These are phyloP conservation scores for Pristionchus exspectatus DNA, from an alignment of 2,888 invertebrate genomes.

Conservation along the genomic window DNA sequence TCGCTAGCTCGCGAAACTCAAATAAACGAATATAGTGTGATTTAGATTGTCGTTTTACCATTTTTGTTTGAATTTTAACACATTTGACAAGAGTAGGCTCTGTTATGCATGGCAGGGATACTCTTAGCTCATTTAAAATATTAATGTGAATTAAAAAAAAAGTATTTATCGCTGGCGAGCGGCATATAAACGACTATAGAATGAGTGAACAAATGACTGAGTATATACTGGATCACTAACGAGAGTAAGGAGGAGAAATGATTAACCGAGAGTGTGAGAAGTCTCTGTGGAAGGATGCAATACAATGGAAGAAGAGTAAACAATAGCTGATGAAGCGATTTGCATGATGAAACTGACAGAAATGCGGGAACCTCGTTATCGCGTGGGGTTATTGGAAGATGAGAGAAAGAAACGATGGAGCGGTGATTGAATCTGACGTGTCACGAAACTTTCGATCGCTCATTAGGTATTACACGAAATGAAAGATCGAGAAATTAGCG, in stretches of 20 bases:
- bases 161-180: background rate
- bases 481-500: no score
- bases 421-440: background rate
- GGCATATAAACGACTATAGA: background rate
- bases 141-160: no score
- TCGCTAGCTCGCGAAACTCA: background rate
- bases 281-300: background rate
- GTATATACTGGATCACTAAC: slow-evolving; percentile 33
- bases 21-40: background rate
- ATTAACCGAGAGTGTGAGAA: background rate
- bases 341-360: slow-evolving; percentile 39
- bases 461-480: no score
- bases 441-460: no score
- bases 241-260: background rate
- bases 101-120: no score
- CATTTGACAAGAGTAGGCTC: no score
- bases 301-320: background rate
- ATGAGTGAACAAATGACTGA: slow-evolving; percentile 14
- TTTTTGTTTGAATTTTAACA: no score
- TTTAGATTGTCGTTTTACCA: background rate
- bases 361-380: slow-evolving; percentile 27
- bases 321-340: background rate
- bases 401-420: slow-evolving; percentile 17
- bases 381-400: slow-evolving; percentile 5
- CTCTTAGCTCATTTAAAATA: no score